Percentiles rank a stretch among this genome's conserved stretches.
Evolutionary conservation across 1,140 invertebrate species (phyloP).

Genomic region (Nebria ingens): DNA sequence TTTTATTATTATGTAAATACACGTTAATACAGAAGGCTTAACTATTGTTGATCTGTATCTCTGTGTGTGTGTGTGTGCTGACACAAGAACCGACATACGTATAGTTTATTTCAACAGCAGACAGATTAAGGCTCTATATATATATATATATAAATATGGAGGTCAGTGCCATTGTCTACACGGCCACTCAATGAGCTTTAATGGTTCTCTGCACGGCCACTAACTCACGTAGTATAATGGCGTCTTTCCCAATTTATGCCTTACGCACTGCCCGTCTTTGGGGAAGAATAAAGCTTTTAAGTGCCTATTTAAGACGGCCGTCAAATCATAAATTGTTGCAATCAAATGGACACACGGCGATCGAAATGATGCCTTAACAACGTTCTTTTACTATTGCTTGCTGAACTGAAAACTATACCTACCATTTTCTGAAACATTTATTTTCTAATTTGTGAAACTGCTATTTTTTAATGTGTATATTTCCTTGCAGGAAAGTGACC

Average conservation of each 20-base stretch:
- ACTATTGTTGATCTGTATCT: no score
- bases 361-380: no score
- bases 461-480: slow-evolving; percentile 3
- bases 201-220: background rate
- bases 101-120: background rate
- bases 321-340: background rate
- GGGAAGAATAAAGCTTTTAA: background rate
- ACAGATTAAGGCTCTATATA: slow-evolving; percentile 4
- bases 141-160: no score
- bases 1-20: slow-evolving; percentile 3
- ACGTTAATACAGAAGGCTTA: background rate
- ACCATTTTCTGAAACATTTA: background rate
- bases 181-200: background rate
- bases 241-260: background rate
- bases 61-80: background rate
- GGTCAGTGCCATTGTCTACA: slow-evolving; percentile 7
- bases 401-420: no score
- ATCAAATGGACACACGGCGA: background rate
- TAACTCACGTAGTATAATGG: slow-evolving; percentile 2
- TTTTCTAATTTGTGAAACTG: background rate
- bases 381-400: no score
- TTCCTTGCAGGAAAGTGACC: slow-evolving; percentile 51
- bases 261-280: background rate
- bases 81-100: background rate
- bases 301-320: background rate